Evolutionary conservation across 37 sponge, comb jelly and placozoan genomes (phyloP).

Genomic region (Diacarnus erythraeanus): DNA sequence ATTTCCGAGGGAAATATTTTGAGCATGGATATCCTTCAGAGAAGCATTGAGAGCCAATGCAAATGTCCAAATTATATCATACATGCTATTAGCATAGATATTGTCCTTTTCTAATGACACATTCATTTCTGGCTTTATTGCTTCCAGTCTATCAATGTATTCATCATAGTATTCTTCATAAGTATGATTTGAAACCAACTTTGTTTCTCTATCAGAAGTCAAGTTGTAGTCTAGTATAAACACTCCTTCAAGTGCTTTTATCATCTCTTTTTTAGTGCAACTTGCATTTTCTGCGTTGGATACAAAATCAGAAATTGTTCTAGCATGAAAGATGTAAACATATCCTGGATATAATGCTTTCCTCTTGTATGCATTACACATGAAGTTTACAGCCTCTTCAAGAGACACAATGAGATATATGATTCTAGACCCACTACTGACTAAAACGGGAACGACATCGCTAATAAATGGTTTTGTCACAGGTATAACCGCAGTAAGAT

Average conservation of each 20-base stretch:
- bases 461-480: no score
- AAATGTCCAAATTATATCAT: conserved; percentile 56
- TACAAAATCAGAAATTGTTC: not conserved
- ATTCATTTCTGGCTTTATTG: not conserved
- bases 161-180: conserved; percentile 25
- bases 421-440: conserved; percentile 5
- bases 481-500: not conserved
- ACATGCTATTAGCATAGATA: conserved; percentile 19
- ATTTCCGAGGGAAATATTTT: not conserved
- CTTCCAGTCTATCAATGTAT: conserved; percentile 20
- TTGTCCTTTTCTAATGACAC: not conserved
- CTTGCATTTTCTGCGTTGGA: not conserved
- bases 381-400: conserved; percentile 5
- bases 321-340: conserved; percentile 40
- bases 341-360: conserved; percentile 26
- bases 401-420: conserved; percentile 5
- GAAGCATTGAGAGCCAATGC: conserved; percentile 49
- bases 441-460: not conserved
- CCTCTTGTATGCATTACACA: conserved; percentile 32
- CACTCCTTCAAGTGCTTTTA: conserved; percentile 13
- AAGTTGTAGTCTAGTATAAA: conserved; percentile 13
- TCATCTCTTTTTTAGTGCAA: conserved; percentile 24
- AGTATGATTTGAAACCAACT: not conserved
- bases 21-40: no score
- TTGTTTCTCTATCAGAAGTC: not conserved